Evolutionary conservation across 1,140 invertebrate species (phyloP).

Genomic region (Listronotus bonariensis): DNA sequence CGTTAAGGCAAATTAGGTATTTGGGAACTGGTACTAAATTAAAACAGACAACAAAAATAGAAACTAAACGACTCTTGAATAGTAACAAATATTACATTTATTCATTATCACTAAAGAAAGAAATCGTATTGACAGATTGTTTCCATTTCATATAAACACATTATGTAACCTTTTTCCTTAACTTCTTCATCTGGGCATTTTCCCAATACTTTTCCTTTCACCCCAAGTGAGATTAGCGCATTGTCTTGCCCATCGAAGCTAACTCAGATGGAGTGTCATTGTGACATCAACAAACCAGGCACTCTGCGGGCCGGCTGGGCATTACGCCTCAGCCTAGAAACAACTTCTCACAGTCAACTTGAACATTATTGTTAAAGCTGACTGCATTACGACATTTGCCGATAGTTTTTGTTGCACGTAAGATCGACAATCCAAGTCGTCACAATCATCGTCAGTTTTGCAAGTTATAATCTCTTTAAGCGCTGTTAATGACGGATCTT

Average conservation of each 20-base stretch:
- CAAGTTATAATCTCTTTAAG: slow-evolving; percentile 58
- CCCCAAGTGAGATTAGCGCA: slow-evolving; percentile 62
- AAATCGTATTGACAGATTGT: slow-evolving; percentile 50
- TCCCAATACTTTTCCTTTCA: slow-evolving; percentile 56
- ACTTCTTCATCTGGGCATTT: slow-evolving; percentile 54
- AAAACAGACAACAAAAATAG: too few relatives aligned
- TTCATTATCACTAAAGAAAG: slow-evolving; percentile 38
- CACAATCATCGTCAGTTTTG: slow-evolving; percentile 64
- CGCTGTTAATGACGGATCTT: slow-evolving; percentile 55
- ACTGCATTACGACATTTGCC: slow-evolving; percentile 60
- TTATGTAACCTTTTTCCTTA: slow-evolving; percentile 59
- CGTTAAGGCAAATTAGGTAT: too few relatives aligned
- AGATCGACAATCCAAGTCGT: slow-evolving; percentile 69
- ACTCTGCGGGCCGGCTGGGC: slow-evolving; percentile 63
- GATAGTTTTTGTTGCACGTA: slow-evolving; percentile 58
- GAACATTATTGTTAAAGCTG: slow-evolving; percentile 68
- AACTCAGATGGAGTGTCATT: slow-evolving; percentile 62
- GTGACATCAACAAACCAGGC: slow-evolving; percentile 64
- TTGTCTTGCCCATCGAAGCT: slow-evolving; percentile 59
- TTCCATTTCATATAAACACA: slow-evolving; percentile 59
- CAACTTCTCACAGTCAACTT: slow-evolving; percentile 67
- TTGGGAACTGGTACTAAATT: too few relatives aligned
- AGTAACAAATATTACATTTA: too few relatives aligned
- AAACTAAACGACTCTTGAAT: too few relatives aligned
- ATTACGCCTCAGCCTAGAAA: slow-evolving; percentile 67